Percentiles rank a stretch among this genome's conserved stretches.
Evolutionary conservation across 2,113 vertebrate species (phyloP).

Genomic region (Crotalus helleri): DNA sequence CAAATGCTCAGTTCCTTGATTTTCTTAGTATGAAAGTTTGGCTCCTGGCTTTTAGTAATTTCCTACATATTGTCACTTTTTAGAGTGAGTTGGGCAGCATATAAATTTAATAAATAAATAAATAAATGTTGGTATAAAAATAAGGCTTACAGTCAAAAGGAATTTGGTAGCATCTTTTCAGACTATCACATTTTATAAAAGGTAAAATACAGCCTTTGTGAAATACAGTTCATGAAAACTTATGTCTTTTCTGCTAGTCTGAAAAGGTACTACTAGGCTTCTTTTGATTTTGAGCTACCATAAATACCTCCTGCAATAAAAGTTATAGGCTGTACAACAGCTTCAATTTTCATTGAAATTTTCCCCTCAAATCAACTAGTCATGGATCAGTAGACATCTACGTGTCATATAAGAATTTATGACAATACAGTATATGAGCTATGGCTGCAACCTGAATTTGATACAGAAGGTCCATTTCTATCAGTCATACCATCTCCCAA

Average conservation of each 20-base stretch:
- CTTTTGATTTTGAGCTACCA: background rate
- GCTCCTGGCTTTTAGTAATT: background rate
- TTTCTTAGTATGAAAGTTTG: background rate
- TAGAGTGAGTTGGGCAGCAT: background rate
- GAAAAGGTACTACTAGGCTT: background rate
- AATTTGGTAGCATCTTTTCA: background rate
- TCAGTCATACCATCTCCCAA: background rate
- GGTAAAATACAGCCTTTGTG: background rate
- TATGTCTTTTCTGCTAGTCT: background rate
- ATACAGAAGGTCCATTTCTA: background rate
- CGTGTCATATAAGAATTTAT: background rate
- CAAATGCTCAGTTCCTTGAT: background rate
- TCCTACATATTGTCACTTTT: background rate
- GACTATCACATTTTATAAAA: background rate
- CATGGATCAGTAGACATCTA: background rate
- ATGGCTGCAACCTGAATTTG: background rate
- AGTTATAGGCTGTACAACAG: background rate
- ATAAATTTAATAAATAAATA: background rate
- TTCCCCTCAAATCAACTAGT: background rate
- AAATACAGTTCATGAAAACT: background rate
- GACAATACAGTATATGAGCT: background rate
- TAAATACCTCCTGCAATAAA: background rate
- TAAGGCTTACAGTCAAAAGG: background rate
- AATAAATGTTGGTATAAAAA: background rate
- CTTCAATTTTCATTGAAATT: background rate